A percentile compares a stretch with the other conserved stretches of the same genome.
These are phyloP conservation scores for Sminthurinus signatus DNA, from an alignment of 1,140 invertebrate genomes.

Conservation along the genomic window DNA sequence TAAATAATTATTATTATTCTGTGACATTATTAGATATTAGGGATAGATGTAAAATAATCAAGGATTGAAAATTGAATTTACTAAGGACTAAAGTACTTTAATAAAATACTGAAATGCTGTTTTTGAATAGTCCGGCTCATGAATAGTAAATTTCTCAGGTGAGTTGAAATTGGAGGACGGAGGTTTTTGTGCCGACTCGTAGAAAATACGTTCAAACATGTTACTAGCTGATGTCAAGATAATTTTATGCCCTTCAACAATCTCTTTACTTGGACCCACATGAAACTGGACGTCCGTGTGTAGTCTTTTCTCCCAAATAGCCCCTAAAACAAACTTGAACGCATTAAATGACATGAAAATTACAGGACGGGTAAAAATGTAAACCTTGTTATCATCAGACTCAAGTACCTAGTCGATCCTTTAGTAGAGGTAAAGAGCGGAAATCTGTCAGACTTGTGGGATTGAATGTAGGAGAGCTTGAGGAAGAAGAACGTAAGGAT, in stretches of 20 bases:
- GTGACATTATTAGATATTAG: too few relatives aligned
- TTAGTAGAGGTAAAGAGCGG: background rate
- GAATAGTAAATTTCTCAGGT: slow-evolving; percentile 17
- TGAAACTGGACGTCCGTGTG: slow-evolving; percentile 23
- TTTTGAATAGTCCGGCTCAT: slow-evolving; percentile 21
- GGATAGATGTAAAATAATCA: too few relatives aligned
- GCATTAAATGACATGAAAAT: too few relatives aligned
- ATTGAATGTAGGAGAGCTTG: background rate
- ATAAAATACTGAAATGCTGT: slow-evolving; percentile 26
- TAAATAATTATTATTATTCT: too few relatives aligned
- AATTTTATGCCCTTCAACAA: slow-evolving; percentile 20
- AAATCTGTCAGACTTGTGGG: slow-evolving; percentile 1
- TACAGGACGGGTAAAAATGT: too few relatives aligned
- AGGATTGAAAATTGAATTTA: too few relatives aligned
- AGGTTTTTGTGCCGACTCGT: slow-evolving; percentile 9
- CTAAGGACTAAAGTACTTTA: too few relatives aligned
- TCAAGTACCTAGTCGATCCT: slow-evolving; percentile 5
- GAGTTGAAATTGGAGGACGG: background rate
- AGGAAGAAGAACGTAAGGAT: background rate
- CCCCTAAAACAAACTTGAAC: slow-evolving; percentile 4
- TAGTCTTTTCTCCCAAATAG: slow-evolving; percentile 21
- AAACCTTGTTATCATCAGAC: too few relatives aligned
- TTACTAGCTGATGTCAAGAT: slow-evolving; percentile 21
- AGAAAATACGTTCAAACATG: slow-evolving; percentile 21
- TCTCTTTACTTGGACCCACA: slow-evolving; percentile 15